Percentiles rank a stretch among this genome's conserved stretches.
These are phyloP conservation scores for Petrocephalus sullivani DNA, from an alignment of 2,797 vertebrate species.

Conservation along the genomic window DNA sequence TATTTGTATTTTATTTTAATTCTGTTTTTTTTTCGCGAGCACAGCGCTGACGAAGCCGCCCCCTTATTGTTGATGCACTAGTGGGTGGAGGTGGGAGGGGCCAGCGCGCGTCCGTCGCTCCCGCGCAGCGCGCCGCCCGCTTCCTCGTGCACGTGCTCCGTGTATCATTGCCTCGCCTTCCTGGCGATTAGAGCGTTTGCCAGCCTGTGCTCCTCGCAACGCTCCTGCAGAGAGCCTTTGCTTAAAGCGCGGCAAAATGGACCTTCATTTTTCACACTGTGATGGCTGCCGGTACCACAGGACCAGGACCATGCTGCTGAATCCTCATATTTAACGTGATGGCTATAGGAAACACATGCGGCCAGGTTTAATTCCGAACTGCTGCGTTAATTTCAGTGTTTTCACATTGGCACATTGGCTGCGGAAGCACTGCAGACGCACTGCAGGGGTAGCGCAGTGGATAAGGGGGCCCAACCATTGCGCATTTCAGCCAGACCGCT, in stretches of 20 bases:
- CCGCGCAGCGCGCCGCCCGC: not conserved
- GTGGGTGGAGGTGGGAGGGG: not conserved
- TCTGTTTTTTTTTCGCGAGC: not conserved
- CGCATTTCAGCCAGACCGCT: not conserved
- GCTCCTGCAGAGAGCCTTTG: not conserved
- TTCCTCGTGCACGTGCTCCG: not conserved
- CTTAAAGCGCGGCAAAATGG: not conserved
- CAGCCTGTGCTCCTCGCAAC: not conserved
- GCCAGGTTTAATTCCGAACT: not conserved
- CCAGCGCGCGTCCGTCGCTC: not conserved
- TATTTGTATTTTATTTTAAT: not conserved
- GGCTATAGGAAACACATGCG: not conserved
- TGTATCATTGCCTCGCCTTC: not conserved
- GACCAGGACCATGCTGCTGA: not conserved
- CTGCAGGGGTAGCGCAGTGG: slow-evolving; percentile 22
- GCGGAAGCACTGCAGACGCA: slow-evolving; percentile 13
- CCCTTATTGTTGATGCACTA: not conserved
- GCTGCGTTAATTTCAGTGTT: not conserved
- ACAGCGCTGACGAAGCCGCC: not conserved
- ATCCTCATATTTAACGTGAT: not conserved
- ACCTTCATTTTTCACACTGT: not conserved
- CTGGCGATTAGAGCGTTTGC: not conserved
- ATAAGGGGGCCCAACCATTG: slow-evolving; percentile 24
- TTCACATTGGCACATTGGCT: not conserved
- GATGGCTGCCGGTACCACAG: not conserved